Base-by-base conservation (phyloP, 2,797 vertebrate genomes). In the Megalops cyprinoides region DNA sequence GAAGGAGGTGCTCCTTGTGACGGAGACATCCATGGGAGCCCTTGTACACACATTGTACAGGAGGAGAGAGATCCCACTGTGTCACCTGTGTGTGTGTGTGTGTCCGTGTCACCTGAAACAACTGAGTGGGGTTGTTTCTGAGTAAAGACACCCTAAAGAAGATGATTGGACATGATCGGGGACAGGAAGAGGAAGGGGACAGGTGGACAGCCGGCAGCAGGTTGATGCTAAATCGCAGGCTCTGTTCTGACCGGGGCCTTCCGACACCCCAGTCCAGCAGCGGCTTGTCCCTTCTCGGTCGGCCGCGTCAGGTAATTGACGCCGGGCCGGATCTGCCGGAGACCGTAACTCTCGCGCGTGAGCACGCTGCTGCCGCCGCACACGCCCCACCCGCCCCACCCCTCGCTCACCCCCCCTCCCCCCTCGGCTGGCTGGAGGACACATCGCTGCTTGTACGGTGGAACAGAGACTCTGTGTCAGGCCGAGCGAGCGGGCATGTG, bases 301-400 rank as follows among this genome's bases (percentile, higher is more conserved):
- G 80, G 82, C 84, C 91, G 90, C 89, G 86, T 85, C 83, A 88
- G 86, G 89, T 92, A 92, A 93, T 91, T 91, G 88, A 91, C 89
- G 88, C 87, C 90, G 88, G 88, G 89, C 87, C 84, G 90, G 82
- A 90, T 91, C 88, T 89, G 86, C 86, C 84, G 85, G 81, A 87
- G 82, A 79, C 86, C 86, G 84, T 55, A 86, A 82, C 85, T 86
- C 77, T 83, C 76, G 84, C 78, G 86, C 86, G 82, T 84, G 86
- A 89, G 60, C 77, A 53, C 82, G 81, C 58, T n/a, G n/a, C n/a
- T n/a, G n/a, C n/a, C n/a, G n/a, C n/a, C n/a, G n/a, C n/a, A n/a
- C n/a, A n/a, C 82, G 77, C 12, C 23, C 1, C 25, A 2, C 53
- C 55, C 1, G 53, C 53, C 53, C 10, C 23, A 23, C 23, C 53